Conservation (phyloP, 2,888 invertebrate species). For the Doris montereyensis region DNA sequence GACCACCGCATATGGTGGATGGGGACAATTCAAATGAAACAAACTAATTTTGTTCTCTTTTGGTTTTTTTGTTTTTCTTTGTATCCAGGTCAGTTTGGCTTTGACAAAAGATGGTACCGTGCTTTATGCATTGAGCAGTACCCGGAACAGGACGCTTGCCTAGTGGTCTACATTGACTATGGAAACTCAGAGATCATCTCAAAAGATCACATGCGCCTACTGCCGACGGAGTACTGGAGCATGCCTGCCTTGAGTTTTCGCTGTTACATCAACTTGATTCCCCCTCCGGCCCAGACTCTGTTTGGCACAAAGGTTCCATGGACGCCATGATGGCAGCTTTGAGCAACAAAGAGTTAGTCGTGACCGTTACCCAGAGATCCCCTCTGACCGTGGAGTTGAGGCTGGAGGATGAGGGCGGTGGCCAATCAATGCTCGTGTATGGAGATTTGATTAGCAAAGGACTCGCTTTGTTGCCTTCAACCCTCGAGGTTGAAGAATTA, state of each 20-base stretch:
- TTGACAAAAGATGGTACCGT: slow-evolving; percentile 82
- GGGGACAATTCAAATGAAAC: no score
- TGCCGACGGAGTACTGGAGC: slow-evolving; percentile 31
- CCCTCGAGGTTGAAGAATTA: no score
- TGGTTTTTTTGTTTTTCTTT: no score
- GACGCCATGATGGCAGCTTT: not conserved
- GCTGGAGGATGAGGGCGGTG: slow-evolving; percentile 2
- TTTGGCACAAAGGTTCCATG: not conserved
- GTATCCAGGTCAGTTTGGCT: slow-evolving; percentile 77
- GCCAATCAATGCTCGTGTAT: not conserved
- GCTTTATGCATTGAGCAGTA: slow-evolving; percentile 76
- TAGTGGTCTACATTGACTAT: slow-evolving; percentile 78
- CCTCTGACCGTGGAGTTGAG: slow-evolving; percentile 30
- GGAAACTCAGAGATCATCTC: slow-evolving; percentile 41
- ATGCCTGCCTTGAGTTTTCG: slow-evolving; percentile 36
- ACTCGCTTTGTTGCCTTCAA: not conserved
- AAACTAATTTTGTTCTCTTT: no score
- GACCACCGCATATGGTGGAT: no score
- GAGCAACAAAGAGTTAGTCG: not conserved
- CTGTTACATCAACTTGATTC: slow-evolving; percentile 24
- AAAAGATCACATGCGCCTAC: slow-evolving; percentile 2
- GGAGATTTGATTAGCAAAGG: slow-evolving; percentile 5
- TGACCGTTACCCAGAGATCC: not conserved
- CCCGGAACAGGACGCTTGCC: slow-evolving; percentile 70
- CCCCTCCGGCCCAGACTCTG: not conserved